These are phyloP conservation scores for Thera britannica DNA, from an alignment of 2,888 invertebrate species.

Conservation along the genomic window DNA sequence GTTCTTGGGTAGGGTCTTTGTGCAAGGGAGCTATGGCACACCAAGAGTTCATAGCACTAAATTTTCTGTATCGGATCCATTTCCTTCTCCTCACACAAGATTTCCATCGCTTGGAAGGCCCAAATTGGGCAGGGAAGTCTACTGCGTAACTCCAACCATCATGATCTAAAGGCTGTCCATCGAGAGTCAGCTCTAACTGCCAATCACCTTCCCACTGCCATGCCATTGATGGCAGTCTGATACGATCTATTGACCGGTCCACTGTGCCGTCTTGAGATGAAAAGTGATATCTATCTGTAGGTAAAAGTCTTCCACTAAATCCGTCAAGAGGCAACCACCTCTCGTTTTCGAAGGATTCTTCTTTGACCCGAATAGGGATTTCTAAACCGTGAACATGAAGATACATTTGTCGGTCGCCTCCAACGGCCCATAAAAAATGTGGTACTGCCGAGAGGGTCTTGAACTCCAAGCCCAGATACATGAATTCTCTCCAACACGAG, in stretches of 20 bases:
- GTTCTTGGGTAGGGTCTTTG: conserved; percentile 96
- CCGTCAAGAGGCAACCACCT: conserved; percentile 96
- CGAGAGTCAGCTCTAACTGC: conserved; percentile 92
- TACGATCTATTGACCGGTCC: conserved; percentile 91
- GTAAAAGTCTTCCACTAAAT: conserved; percentile 92
- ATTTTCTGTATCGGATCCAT: conserved; percentile 95
- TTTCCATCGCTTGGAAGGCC: conserved; percentile 93
- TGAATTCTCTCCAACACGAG: conserved; percentile 93
- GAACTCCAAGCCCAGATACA: conserved; percentile 93
- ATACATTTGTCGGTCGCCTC: conserved; percentile 96
- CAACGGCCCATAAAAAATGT: conserved; percentile 96
- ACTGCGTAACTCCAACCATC: conserved; percentile 98
- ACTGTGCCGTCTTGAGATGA: conserved; percentile 93
- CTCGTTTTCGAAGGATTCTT: conserved; percentile 97
- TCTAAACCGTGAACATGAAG: conserved; percentile 95
- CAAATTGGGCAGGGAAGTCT: conserved; percentile 94
- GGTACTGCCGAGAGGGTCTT: conserved; percentile 94
- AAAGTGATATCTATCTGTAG: conserved; percentile 94
- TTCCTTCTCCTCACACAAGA: conserved; percentile 95
- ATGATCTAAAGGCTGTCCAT: conserved; percentile 94
- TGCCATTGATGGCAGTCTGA: conserved; percentile 95
- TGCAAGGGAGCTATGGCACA: conserved; percentile 95
- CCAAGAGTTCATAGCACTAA: conserved; percentile 96
- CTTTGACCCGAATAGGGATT: conserved; percentile 94
- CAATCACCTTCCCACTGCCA: conserved; percentile 99